phyloP scores from a whole-genome alignment of 2,797 vertebrate genomes.

The Hyperoplus immaculatus region DNA sequence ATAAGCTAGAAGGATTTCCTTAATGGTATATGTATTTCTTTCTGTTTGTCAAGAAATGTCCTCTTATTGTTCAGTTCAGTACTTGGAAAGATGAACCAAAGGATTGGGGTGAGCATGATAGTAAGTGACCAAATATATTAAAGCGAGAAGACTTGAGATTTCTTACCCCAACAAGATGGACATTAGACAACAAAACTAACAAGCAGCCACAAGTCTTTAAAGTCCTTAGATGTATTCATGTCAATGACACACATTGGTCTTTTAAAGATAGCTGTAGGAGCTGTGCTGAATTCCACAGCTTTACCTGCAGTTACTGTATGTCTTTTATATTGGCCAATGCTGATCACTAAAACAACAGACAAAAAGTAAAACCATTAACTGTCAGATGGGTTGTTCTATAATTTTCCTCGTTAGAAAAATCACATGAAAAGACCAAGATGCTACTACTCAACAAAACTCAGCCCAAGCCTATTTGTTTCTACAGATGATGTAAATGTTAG shows the following conservation, averaged over 20 bases:
- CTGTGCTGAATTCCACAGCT: conserved; percentile 5
- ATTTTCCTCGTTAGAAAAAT: conserved; percentile 25
- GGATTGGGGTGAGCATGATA: conserved; percentile 43
- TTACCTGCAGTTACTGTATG: background rate
- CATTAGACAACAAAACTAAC: conserved; percentile 11
- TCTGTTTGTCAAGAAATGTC: conserved; percentile 55
- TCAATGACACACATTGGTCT: background rate
- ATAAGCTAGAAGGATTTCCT: conserved; percentile 59
- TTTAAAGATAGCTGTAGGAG: background rate
- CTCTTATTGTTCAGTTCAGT: conserved; percentile 60
- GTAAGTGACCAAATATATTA: conserved; percentile 76
- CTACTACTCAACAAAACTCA: background rate
- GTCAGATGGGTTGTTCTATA: background rate
- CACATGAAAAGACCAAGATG: conserved; percentile 23
- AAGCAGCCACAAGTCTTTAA: conserved; percentile 7
- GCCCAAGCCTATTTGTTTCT: background rate
- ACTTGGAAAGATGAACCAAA: conserved; percentile 76
- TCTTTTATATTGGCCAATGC: background rate
- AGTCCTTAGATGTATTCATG: background rate
- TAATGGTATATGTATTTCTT: conserved; percentile 35
- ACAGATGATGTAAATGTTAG: background rate
- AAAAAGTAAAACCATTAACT: background rate
- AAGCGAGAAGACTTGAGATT: conserved; percentile 29
- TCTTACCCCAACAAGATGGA: conserved; percentile 14
- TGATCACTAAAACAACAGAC: conserved; percentile 13